phyloP scores from a whole-genome alignment of 92 coral and sea anemone species.

The Muricea muricata region DNA sequence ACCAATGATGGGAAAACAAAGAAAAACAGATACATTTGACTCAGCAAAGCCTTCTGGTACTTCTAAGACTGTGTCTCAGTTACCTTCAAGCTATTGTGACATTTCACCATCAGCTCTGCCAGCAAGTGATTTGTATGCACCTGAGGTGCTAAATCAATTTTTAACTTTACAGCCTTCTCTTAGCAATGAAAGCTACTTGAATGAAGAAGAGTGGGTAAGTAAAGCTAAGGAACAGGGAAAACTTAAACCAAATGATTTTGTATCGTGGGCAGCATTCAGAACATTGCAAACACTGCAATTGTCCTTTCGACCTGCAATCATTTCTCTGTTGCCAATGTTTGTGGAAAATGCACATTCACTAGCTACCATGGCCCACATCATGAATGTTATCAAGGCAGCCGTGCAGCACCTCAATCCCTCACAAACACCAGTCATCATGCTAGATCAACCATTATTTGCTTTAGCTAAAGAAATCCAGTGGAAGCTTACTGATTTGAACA shows the following conservation, averaged over 20 bases:
- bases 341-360: slow-evolving; percentile 50
- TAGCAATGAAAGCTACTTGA: not conserved
- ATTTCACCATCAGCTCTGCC: not conserved
- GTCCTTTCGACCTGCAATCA: slow-evolving; percentile 40
- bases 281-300: slow-evolving; percentile 25
- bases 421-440: slow-evolving; percentile 34
- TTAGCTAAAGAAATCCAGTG: slow-evolving; percentile 51
- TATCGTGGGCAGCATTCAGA: slow-evolving; percentile 50
- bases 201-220: slow-evolving; percentile 40
- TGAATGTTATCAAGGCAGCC: slow-evolving; percentile 28
- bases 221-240: slow-evolving; percentile 21
- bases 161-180: not conserved
- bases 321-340: slow-evolving; percentile 49
- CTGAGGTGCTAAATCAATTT: not conserved
- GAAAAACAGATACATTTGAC: not conserved
- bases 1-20: not conserved
- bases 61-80: not conserved
- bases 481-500: slow-evolving; percentile 31
- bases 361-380: slow-evolving; percentile 40
- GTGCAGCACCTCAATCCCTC: slow-evolving; percentile 44
- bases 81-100: not conserved
- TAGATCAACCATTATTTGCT: slow-evolving; percentile 57
- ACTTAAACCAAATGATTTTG: slow-evolving; percentile 7
- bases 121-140: not conserved
- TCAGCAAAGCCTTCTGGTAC: too few species aligned